These are phyloP conservation scores for Wasmannia auropunctata DNA, from an alignment of 1,140 invertebrate species.

Conservation along the genomic window DNA sequence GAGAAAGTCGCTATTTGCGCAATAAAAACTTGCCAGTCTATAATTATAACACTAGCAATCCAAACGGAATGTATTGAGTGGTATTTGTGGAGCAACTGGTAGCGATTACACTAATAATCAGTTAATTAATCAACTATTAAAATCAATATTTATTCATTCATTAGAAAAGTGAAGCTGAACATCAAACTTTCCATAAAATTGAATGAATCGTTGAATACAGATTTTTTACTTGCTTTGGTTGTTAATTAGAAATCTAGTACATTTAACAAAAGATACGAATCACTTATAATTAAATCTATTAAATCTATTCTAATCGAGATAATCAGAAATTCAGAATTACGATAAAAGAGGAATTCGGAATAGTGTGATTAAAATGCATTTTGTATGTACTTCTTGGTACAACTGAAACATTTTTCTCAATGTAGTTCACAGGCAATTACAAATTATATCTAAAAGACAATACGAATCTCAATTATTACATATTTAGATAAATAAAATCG, in stretches of 20 bases:
- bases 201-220: not conserved
- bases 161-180: not conserved
- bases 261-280: no score
- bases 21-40: slow-evolving; percentile 20
- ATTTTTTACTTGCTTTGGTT: not conserved
- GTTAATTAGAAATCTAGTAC: no score
- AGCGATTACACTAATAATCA: not conserved
- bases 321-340: no score
- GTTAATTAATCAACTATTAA: not conserved
- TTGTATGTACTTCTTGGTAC: no score
- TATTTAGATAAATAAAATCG: slow-evolving; percentile 5
- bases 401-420: no score
- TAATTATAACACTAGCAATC: slow-evolving; percentile 7
- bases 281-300: no score
- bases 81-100: not conserved
- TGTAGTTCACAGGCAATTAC: not conserved
- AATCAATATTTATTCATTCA: not conserved
- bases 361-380: no score
- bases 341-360: no score
- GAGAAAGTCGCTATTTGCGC: slow-evolving; percentile 47
- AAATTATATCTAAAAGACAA: not conserved
- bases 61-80: not conserved
- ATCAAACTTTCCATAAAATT: not conserved
- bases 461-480: not conserved
- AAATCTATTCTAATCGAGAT: no score